Conservation (phyloP, 2,888 invertebrate genomes). For the Cantharis flavilabris region DNA sequence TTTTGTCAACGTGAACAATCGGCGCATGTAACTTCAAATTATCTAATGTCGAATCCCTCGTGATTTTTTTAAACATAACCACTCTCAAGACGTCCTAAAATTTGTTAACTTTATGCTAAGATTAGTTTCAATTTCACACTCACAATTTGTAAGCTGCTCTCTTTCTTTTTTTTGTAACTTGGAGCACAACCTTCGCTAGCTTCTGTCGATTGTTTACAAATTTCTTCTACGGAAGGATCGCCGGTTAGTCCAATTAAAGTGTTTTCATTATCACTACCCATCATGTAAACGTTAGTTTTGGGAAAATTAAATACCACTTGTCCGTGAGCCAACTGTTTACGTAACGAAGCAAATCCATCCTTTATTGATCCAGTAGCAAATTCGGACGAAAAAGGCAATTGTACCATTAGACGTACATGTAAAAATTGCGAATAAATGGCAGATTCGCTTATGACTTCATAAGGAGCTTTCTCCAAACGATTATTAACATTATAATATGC, state of each 20-base stretch:
- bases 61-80: slow-evolving; percentile 65
- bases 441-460: slow-evolving; percentile 65
- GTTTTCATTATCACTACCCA: slow-evolving; percentile 64
- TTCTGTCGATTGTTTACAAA: slow-evolving; percentile 43
- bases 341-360: slow-evolving; percentile 65
- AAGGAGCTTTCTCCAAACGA: slow-evolving; percentile 68
- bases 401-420: slow-evolving; percentile 70
- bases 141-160: slow-evolving; percentile 34
- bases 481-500: slow-evolving; percentile 74
- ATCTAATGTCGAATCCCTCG: slow-evolving; percentile 59
- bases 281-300: slow-evolving; percentile 67
- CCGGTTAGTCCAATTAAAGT: slow-evolving; percentile 60
- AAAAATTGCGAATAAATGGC: slow-evolving; percentile 72
- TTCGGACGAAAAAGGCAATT: slow-evolving; percentile 68
- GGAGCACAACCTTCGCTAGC: slow-evolving; percentile 38
- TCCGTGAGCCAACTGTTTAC: slow-evolving; percentile 75
- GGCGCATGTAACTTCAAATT: slow-evolving; percentile 56
- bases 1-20: slow-evolving; percentile 67
- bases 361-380: slow-evolving; percentile 62
- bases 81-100: slow-evolving; percentile 65
- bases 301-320: slow-evolving; percentile 73
- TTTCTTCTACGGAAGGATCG: slow-evolving; percentile 61
- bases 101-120: slow-evolving; percentile 23
- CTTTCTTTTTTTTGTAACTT: slow-evolving; percentile 44
- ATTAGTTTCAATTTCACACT: slow-evolving; percentile 8